Percentiles rank a stretch among this genome's conserved stretches.
These are phyloP conservation scores for Balaeniceps rex DNA, from an alignment of 2,113 vertebrate genomes.

Conservation along the genomic window DNA sequence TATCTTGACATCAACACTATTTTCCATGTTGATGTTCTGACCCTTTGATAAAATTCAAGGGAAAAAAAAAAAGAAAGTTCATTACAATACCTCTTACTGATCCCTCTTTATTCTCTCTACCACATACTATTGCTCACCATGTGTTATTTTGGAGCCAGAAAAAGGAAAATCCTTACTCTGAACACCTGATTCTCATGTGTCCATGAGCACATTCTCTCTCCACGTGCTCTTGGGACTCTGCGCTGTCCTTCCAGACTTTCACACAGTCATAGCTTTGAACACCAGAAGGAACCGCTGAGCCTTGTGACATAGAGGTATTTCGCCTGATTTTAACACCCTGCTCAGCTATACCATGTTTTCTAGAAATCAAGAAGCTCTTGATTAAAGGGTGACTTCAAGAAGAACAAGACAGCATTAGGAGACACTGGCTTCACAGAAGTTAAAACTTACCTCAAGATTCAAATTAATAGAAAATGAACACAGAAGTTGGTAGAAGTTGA, in stretches of 20 bases:
- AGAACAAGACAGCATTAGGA: not conserved
- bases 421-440: not conserved
- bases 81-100: not conserved
- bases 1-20: constrained; percentile 44
- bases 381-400: not conserved
- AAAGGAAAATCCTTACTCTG: not conserved
- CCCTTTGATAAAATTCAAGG: not conserved
- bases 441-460: not conserved
- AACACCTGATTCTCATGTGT: not conserved
- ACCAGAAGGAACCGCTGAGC: not conserved
- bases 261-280: not conserved
- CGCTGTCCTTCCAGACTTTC: not conserved
- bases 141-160: not conserved
- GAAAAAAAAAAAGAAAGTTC: not conserved
- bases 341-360: not conserved
- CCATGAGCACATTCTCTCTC: not conserved
- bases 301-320: not conserved
- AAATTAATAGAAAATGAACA: not conserved
- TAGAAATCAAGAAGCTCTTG: not conserved
- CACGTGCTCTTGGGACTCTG: not conserved
- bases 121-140: not conserved
- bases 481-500: not conserved
- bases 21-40: constrained; percentile 53
- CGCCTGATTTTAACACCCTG: not conserved
- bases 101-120: not conserved